A percentile compares a stretch with the other conserved stretches of the same genome.
Conservation (phyloP, 2,888 invertebrate genomes). For the Germaria angustata region DNA sequence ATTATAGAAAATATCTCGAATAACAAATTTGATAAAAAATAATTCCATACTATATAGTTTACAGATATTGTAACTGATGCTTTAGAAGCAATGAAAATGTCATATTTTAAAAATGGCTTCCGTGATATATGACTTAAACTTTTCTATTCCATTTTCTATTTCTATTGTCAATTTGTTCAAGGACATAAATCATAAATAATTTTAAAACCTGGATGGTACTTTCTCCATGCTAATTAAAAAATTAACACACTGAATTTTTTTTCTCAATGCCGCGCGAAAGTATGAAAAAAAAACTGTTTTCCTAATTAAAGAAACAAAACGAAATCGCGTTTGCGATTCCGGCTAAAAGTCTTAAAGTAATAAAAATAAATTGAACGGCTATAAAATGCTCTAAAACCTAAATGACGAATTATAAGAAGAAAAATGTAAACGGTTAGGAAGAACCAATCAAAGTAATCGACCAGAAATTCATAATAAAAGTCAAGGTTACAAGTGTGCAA, state of each 20-base stretch:
- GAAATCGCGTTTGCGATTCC: not conserved
- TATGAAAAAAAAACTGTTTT: slow-evolving; percentile 18
- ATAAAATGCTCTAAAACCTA: slow-evolving; percentile 53
- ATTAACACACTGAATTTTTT: no score
- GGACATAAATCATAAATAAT: slow-evolving; percentile 10
- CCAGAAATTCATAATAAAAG: slow-evolving; percentile 37
- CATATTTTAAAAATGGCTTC: no score
- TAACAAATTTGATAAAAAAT: no score
- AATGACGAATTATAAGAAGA: slow-evolving; percentile 12
- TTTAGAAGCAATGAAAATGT: no score
- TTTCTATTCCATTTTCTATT: no score
- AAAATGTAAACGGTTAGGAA: not conserved
- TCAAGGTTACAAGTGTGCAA: slow-evolving; percentile 55
- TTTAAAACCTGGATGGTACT: slow-evolving; percentile 5
- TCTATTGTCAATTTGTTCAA: slow-evolving; percentile 46
- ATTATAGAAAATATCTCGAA: no score
- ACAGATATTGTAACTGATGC: no score
- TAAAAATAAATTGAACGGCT: slow-evolving; percentile 13
- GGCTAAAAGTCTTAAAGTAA: slow-evolving; percentile 2
- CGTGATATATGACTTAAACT: no score
- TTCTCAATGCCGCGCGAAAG: slow-evolving; percentile 23
- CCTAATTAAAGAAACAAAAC: slow-evolving; percentile 21
- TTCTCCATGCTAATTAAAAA: slow-evolving; percentile 24
- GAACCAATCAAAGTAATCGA: slow-evolving; percentile 36
- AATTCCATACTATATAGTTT: no score